Evolutionary conservation across 2,888 invertebrate genomes (phyloP).

Genomic region (Nymphalis urticae): DNA sequence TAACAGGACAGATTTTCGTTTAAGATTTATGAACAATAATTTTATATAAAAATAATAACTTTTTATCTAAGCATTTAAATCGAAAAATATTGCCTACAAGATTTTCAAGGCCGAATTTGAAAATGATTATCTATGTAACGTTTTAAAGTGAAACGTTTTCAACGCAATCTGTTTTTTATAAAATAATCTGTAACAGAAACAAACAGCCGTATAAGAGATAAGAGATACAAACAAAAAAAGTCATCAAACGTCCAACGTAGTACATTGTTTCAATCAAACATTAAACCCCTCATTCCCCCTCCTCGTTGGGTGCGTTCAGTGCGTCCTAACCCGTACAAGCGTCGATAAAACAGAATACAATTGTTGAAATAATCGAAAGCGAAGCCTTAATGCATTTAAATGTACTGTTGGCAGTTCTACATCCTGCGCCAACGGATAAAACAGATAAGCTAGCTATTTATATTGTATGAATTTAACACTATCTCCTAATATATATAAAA

Average conservation of each 20-base stretch:
- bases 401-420: constrained; percentile 39
- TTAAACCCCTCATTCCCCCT: neutral
- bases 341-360: constrained; percentile 47
- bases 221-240: neutral
- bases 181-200: no score
- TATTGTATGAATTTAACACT: neutral
- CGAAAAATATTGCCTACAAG: no score
- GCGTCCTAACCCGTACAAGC: constrained; percentile 30
- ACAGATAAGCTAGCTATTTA: constrained; percentile 16
- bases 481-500: neutral
- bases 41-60: no score
- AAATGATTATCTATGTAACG: no score
- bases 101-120: no score
- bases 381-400: constrained; percentile 57
- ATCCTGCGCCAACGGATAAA: constrained; percentile 14
- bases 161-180: no score
- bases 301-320: neutral
- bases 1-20: no score
- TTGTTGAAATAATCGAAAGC: constrained; percentile 51
- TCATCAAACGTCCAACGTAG: neutral
- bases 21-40: no score
- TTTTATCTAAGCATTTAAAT: no score
- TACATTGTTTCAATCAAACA: constrained; percentile 2
- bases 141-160: no score
- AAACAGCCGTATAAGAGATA: neutral